These are phyloP conservation scores for Ceratitis capitata DNA, from an alignment of 1,140 invertebrate species.

Conservation along the genomic window DNA sequence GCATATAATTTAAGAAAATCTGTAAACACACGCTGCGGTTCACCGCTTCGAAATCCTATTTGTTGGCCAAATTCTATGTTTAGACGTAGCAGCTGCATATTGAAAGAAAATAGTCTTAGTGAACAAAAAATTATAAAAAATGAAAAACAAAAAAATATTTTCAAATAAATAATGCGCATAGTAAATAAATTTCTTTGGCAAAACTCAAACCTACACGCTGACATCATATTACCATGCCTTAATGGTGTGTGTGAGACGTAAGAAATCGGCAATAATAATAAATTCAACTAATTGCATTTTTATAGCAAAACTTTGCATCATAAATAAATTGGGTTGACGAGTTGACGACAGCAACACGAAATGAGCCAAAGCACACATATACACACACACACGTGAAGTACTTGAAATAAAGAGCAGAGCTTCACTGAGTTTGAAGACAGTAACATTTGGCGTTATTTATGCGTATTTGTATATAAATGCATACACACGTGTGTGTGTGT, in stretches of 20 bases:
- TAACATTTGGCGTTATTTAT: background rate
- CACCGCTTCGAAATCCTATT: background rate
- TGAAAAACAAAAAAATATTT: background rate
- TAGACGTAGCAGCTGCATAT: background rate
- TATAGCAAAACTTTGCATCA: slow-evolving; percentile 8
- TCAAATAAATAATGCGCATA: background rate
- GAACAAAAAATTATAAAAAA: background rate
- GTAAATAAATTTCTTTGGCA: background rate
- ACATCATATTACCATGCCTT: background rate
- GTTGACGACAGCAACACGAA: background rate
- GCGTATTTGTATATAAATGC: too few species aligned
- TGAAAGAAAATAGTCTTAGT: too few species aligned
- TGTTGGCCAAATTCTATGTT: background rate
- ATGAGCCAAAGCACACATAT: background rate
- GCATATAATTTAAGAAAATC: background rate
- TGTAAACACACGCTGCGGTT: background rate
- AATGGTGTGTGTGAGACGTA: background rate
- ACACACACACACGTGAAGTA: background rate
- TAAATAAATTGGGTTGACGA: slow-evolving; percentile 28
- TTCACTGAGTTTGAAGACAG: too few species aligned
- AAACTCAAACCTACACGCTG: background rate
- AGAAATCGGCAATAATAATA: slow-evolving; percentile 15
- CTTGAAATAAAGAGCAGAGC: background rate
- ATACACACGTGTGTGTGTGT: too few species aligned
- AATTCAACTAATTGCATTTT: slow-evolving; percentile 27